A percentile compares a stretch with the other conserved stretches of the same genome.
Conservation (phyloP, 2,113 vertebrate genomes). For the Nycticebus coucang region DNA sequence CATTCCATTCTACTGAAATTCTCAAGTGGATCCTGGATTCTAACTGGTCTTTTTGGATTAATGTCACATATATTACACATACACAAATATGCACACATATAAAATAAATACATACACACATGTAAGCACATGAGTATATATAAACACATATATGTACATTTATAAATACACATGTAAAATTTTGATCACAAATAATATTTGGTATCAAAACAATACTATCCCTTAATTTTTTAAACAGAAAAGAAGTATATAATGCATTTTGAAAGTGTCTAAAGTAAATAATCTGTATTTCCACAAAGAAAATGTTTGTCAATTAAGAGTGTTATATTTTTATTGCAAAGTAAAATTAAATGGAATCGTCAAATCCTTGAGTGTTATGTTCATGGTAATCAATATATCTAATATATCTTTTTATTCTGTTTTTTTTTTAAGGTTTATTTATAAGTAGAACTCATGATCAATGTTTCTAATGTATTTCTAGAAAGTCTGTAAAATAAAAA, state of each 20-base stretch:
- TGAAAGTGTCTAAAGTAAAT: not conserved
- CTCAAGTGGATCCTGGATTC: not conserved
- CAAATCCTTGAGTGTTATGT: not conserved
- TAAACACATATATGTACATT: not conserved
- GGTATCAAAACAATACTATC: not conserved
- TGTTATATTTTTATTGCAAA: constrained; percentile 37
- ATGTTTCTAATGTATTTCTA: not conserved
- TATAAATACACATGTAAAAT: not conserved
- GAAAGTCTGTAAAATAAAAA: constrained; percentile 56
- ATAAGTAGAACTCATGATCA: constrained; percentile 20
- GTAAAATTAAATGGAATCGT: constrained; percentile 32
- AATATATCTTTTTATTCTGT: not conserved
- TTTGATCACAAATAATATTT: not conserved
- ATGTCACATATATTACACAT: not conserved
- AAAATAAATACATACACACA: not conserved
- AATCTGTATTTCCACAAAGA: not conserved
- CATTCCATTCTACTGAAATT: not conserved
- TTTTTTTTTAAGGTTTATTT: constrained; percentile 16
- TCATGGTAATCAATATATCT: not conserved
- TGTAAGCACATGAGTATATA: not conserved
- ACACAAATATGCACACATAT: not conserved
- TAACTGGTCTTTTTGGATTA: not conserved
- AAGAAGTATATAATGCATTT: not conserved
- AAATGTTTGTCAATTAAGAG: not conserved
- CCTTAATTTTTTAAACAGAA: not conserved